Base-by-base conservation (phyloP, 2,113 vertebrate genomes). In the Cettia cetti region DNA sequence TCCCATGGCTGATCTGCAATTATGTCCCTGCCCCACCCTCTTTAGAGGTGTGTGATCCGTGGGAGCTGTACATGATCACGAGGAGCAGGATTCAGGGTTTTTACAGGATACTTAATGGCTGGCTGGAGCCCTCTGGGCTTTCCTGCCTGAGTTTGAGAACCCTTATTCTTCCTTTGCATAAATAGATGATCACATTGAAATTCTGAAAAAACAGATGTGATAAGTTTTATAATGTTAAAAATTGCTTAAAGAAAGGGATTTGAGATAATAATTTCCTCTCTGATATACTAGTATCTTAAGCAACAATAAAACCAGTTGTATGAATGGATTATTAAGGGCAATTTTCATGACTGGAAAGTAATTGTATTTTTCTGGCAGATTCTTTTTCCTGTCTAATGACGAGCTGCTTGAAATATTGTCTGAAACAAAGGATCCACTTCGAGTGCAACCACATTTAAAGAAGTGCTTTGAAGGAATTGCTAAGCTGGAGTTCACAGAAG, bases 401-500 rank as follows among this genome's bases (percentile, higher is more conserved):
- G 98, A 99, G 89, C 97, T 99, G 61, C 98, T 99, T 90, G 98
- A 99, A 98, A 99, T 99, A 96, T 96, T 99, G 79, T 99, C 99
- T 1, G 99, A 99, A 97, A 99, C 99, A 49, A 99, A 99, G 96
- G 98, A 99, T 95, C 99, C 99, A 2, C 97, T 98, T 74, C 98
- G 98, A 31, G 99, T 99, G 13, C 99, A 99, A 82, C 99, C 99
- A 4, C 99, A 99, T 88, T 97, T 99, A 69, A 99, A 99, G 97
- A 99, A 99, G 92, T 99, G 99, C 96, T 99, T 99, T 94, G 98
- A 99, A 96, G 99, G 99, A 70, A 99, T 99, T 13, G 98, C 98
- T 69, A 98, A 98, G 78, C 98, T 99, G 86, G 98, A 99, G 40
- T 99, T 99, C 93, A 99, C 97, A 1, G 92, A 98, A 20, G 88